Conservation (phyloP, 2,113 vertebrate species). For the Pao palembangensis region DNA sequence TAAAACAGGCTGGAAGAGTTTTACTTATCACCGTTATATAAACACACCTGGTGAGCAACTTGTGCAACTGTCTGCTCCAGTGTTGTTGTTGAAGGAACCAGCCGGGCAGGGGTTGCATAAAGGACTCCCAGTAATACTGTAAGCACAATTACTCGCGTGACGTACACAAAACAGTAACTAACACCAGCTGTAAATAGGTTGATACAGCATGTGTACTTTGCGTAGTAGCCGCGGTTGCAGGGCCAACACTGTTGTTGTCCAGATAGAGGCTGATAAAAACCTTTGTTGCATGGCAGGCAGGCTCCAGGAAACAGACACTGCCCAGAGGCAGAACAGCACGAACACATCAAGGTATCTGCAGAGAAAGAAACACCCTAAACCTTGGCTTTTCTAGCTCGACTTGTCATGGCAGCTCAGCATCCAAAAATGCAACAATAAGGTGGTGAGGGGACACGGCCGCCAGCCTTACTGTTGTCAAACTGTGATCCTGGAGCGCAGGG, state of each 20-base stretch:
- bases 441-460: not conserved
- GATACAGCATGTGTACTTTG: slow-evolving; percentile 52
- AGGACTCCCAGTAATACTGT: slow-evolving; percentile 72
- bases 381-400: no score
- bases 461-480: slow-evolving; percentile 67
- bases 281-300: slow-evolving; percentile 74
- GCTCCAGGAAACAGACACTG: slow-evolving; percentile 67
- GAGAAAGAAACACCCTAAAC: not conserved
- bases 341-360: slow-evolving; percentile 76
- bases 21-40: not conserved
- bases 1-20: no score
- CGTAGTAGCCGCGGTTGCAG: slow-evolving; percentile 75
- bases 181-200: not conserved
- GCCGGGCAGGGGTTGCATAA: slow-evolving; percentile 74
- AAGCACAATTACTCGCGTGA: not conserved
- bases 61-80: slow-evolving; percentile 71
- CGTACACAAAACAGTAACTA: not conserved
- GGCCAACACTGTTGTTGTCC: slow-evolving; percentile 77
- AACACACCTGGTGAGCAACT: slow-evolving; percentile 76
- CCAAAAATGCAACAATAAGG: not conserved
- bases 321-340: slow-evolving; percentile 70
- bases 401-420: no score
- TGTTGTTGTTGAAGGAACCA: slow-evolving; percentile 74
- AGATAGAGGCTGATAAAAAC: slow-evolving; percentile 76
- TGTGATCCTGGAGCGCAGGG: slow-evolving; percentile 76